Conservation (phyloP, 2,888 invertebrate genomes). For the Chrysolina americana region DNA sequence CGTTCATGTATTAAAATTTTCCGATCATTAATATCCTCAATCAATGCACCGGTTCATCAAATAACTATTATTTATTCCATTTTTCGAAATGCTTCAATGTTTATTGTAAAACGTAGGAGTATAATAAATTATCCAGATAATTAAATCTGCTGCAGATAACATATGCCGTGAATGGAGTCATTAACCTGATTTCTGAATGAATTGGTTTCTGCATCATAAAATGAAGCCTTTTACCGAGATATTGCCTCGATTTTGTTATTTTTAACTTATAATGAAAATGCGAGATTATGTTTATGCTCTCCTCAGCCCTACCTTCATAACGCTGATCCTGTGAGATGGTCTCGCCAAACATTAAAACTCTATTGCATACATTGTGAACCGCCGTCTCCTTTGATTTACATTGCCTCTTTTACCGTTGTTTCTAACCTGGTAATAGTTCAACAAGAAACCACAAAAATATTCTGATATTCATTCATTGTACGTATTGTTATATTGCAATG, state of each 20-base stretch:
- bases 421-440: no score
- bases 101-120: background rate
- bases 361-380: background rate
- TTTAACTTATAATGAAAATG: background rate
- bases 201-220: background rate
- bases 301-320: background rate
- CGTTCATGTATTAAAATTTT: no score
- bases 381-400: background rate
- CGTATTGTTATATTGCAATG: no score
- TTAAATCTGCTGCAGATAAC: background rate
- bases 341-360: background rate
- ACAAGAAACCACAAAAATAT: no score
- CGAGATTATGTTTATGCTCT: background rate
- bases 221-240: background rate
- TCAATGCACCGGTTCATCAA: no score
- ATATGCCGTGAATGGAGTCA: background rate
- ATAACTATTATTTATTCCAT: no score
- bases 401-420: background rate
- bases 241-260: slow-evolving; percentile 5
- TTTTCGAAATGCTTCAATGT: background rate
- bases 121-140: background rate
- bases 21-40: no score
- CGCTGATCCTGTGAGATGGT: background rate
- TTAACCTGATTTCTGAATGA: background rate
- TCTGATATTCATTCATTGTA: no score